Conservation (phyloP, 2,113 vertebrate genomes). For the Reinhardtius hippoglossoides region DNA sequence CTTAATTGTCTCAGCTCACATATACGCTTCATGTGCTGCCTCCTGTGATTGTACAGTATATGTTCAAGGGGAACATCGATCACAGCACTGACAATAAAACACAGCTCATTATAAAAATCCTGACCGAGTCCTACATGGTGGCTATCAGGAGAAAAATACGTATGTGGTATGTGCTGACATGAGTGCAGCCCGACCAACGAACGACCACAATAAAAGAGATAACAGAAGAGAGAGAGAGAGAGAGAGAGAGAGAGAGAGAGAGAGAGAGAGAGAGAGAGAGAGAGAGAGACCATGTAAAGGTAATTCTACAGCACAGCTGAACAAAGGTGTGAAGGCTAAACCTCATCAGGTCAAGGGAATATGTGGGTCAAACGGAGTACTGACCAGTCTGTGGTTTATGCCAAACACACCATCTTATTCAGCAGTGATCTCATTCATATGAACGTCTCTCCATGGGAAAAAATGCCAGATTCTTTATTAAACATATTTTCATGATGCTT, state of each 20-base stretch:
- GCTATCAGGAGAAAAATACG: constrained; percentile 32
- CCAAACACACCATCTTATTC: neutral
- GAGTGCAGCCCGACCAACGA: constrained; percentile 46
- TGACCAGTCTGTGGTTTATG: constrained; percentile 5
- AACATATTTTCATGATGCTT: neutral
- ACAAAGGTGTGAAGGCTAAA: constrained; percentile 27
- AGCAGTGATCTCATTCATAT: neutral
- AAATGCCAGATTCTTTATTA: neutral
- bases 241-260: constrained; percentile 15
- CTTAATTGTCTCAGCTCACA: too few species aligned
- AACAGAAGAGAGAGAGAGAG: constrained; percentile 35
- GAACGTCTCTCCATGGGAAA: neutral
- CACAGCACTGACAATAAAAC: constrained; percentile 25
- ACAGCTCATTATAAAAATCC: constrained; percentile 29
- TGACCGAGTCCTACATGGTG: constrained; percentile 23
- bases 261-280: too few species aligned
- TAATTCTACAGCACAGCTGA: constrained; percentile 22
- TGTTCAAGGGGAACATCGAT: neutral
- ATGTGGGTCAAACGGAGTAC: constrained; percentile 18
- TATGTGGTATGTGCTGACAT: constrained; percentile 69
- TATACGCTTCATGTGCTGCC: too few species aligned
- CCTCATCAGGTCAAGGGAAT: constrained; percentile 6
- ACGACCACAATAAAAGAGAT: constrained; percentile 74
- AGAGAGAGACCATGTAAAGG: neutral
- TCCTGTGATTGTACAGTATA: neutral